Base-by-base conservation (phyloP, 2,888 invertebrate species). In the Fragum sueziense region DNA sequence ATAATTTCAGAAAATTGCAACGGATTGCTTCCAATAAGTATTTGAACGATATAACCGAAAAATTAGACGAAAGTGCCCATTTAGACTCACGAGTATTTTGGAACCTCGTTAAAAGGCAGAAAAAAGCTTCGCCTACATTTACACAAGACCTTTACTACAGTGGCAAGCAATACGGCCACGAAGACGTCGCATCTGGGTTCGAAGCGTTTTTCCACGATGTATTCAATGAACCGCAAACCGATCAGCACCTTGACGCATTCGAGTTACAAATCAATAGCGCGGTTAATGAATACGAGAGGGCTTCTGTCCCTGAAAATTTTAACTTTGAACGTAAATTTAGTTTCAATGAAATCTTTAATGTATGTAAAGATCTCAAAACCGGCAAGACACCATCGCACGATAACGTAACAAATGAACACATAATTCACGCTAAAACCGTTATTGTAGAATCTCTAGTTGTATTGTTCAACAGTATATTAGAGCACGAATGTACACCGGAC, bases 381-480 rank as follows among this genome's bases (percentile, higher is more conserved):
- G n/a, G n/a, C n/a, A n/a, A n/a, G n/a, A n/a, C n/a, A n/a, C n/a
- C n/a, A n/a, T n/a, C n/a, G n/a, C n/a, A n/a, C n/a, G n/a, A n/a
- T n/a, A n/a, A n/a, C n/a, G n/a, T n/a, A n/a, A n/a, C n/a, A n/a
- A n/a, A n/a, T n/a, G n/a, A n/a, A n/a, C n/a, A n/a, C n/a, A n/a
- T n/a, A n/a, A n/a, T n/a, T n/a, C n/a, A n/a, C n/a, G n/a, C 73
- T 69, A 27, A 61, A 73, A 52, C 77, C 73, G 2, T 37, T 73
- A 1, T 77, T 2, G 47, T 73, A n/a, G n/a, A n/a, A n/a, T n/a
- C n/a, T n/a, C n/a, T n/a, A n/a, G n/a, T n/a, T n/a, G n/a, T n/a
- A n/a, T n/a, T n/a, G n/a, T n/a, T n/a, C n/a, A n/a, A n/a, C n/a
- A n/a, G n/a, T n/a, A n/a, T n/a, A n/a, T n/a, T n/a, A n/a, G n/a